Percentiles rank a stretch among this genome's conserved stretches.
Conservation (phyloP, 2,888 invertebrate genomes). For the Thalpophila matura region DNA sequence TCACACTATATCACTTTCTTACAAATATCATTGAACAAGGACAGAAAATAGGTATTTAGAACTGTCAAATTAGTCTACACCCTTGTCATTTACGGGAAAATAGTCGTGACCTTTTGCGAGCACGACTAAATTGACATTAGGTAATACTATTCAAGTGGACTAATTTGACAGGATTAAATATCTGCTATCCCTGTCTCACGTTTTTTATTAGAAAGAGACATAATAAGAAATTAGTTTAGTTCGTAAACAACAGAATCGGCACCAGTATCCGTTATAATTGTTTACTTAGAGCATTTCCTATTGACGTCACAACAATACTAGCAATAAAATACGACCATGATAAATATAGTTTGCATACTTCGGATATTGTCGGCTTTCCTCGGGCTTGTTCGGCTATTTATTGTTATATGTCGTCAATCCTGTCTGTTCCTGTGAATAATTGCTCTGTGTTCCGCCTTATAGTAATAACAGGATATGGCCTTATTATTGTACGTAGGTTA, state of each 20-base stretch:
- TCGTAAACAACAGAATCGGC: background rate
- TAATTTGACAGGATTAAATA: too few relatives aligned
- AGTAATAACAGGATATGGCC: conserved; percentile 35
- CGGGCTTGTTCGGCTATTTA: conserved; percentile 18
- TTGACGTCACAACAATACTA: conserved; percentile 25
- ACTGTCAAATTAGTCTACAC: too few relatives aligned
- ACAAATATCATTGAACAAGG: too few relatives aligned
- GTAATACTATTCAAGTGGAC: too few relatives aligned
- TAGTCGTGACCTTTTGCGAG: too few relatives aligned
- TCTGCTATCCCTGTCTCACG: too few relatives aligned
- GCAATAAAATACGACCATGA: background rate
- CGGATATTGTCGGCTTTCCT: conserved; percentile 9
- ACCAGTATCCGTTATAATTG: background rate
- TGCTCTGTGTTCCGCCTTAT: conserved; percentile 1
- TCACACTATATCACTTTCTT: too few relatives aligned
- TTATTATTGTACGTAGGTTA: background rate
- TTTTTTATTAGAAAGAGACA: too few relatives aligned
- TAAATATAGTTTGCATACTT: conserved; percentile 1
- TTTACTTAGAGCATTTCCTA: conserved; percentile 27
- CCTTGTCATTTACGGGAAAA: too few relatives aligned
- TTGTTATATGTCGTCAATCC: conserved; percentile 30
- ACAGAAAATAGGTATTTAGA: too few relatives aligned
- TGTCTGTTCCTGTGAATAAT: conserved; percentile 24
- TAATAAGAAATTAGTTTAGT: too few relatives aligned
- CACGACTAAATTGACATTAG: too few relatives aligned